Evolutionary conservation across 1,140 invertebrate species (phyloP).

Genomic region (Heliconius hewitsoni): DNA sequence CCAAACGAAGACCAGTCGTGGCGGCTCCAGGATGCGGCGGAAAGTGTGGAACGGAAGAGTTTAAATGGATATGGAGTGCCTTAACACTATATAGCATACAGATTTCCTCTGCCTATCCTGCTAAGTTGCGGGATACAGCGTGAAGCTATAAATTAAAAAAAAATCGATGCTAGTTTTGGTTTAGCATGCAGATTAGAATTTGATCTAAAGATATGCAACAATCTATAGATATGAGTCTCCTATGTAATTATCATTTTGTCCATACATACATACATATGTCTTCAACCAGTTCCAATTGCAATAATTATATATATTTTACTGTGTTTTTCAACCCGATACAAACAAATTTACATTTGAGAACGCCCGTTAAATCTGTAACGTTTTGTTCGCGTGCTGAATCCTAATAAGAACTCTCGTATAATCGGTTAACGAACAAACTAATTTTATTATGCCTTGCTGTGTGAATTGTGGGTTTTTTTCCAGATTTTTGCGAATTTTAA

Average conservation of each 20-base stretch:
- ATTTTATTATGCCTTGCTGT: background rate
- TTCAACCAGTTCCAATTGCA: background rate
- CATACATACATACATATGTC: no score
- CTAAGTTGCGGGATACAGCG: background rate
- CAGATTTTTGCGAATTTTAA: background rate
- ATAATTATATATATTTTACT: background rate
- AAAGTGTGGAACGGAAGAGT: background rate
- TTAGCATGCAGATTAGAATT: background rate
- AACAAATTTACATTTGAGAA: background rate
- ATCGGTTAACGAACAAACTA: background rate
- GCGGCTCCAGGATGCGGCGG: background rate
- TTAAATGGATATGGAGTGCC: background rate
- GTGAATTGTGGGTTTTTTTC: no score
- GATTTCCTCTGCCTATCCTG: background rate
- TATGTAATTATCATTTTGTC: no score
- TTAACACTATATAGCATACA: background rate
- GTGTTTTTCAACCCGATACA: background rate
- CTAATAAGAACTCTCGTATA: background rate
- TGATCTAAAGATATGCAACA: background rate
- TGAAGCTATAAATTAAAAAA: background rate
- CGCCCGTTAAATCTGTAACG: constrained; percentile 9
- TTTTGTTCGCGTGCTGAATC: background rate
- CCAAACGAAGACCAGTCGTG: no score
- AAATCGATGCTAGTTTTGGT: no score
- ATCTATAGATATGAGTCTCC: background rate